These are phyloP conservation scores for Ophioninae sp. DNA, from an alignment of 2,888 invertebrate species.

Conservation along the genomic window DNA sequence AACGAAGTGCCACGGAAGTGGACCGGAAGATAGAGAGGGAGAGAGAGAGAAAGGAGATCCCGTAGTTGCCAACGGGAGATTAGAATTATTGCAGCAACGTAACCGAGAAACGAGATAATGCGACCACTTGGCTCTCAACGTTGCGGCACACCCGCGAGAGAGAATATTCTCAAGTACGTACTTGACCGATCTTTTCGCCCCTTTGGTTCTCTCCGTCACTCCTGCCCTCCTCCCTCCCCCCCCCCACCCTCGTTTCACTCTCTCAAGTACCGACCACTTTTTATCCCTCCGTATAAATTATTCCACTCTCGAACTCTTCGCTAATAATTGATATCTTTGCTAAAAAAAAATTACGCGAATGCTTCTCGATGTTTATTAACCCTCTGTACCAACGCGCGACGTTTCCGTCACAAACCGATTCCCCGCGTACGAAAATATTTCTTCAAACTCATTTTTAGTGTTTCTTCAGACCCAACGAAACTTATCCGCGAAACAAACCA, in stretches of 20 bases:
- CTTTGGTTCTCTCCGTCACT: background rate
- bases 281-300: background rate
- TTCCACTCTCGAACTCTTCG: background rate
- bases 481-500: too few relatives aligned
- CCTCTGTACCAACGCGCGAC: too few relatives aligned
- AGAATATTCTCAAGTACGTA: conserved; percentile 50
- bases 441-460: too few relatives aligned
- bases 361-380: background rate
- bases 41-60: background rate
- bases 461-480: too few relatives aligned
- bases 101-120: conserved; percentile 49
- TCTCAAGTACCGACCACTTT: background rate
- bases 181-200: conserved; percentile 29
- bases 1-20: background rate
- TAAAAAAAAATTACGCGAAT: too few relatives aligned
- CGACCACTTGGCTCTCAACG: conserved; percentile 53
- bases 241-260: background rate
- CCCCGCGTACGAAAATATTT: too few relatives aligned
- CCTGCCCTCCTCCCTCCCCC: background rate
- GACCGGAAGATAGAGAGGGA: too few relatives aligned
- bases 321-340: too few relatives aligned
- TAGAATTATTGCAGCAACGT: conserved; percentile 49
- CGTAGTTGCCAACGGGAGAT: conserved; percentile 17
- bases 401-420: too few relatives aligned
- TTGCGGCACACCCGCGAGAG: conserved; percentile 40